Conservation (phyloP, 2,113 vertebrate genomes). For the Peromyscus maniculatus region DNA sequence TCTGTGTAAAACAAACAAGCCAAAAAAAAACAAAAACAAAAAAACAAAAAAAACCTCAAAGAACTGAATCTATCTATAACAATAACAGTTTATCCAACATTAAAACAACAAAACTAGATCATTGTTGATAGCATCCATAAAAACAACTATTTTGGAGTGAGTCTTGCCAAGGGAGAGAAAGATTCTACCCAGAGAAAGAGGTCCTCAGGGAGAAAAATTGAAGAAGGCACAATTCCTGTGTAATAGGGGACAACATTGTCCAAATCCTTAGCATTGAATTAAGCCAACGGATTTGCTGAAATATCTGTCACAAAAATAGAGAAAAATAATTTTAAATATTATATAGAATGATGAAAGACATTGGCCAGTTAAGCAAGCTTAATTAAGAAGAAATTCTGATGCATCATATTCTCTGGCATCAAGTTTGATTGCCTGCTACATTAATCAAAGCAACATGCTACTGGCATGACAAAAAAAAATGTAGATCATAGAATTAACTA, state of each 20-base stretch:
- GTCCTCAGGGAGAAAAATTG: neutral
- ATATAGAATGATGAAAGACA: neutral
- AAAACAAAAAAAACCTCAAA: neutral
- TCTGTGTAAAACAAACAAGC: neutral
- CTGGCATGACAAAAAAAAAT: neutral
- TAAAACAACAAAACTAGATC: neutral
- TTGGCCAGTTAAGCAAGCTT: neutral
- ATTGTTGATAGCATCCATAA: neutral
- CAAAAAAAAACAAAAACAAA: neutral
- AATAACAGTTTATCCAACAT: neutral
- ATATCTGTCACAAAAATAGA: neutral
- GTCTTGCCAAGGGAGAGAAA: neutral
- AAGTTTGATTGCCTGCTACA: neutral
- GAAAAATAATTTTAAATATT: neutral
- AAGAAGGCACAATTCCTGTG: neutral
- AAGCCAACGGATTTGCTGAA: too few relatives aligned
- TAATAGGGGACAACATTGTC: too few relatives aligned
- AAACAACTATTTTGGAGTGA: neutral
- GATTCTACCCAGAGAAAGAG: neutral
- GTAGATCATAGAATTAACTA: neutral
- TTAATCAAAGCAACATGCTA: neutral
- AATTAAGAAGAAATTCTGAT: neutral
- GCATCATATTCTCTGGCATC: neutral
- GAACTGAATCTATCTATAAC: neutral
- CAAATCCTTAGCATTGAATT: too few relatives aligned